phyloP scores from a whole-genome alignment of 2,113 vertebrate species.

The Cariama cristata region DNA sequence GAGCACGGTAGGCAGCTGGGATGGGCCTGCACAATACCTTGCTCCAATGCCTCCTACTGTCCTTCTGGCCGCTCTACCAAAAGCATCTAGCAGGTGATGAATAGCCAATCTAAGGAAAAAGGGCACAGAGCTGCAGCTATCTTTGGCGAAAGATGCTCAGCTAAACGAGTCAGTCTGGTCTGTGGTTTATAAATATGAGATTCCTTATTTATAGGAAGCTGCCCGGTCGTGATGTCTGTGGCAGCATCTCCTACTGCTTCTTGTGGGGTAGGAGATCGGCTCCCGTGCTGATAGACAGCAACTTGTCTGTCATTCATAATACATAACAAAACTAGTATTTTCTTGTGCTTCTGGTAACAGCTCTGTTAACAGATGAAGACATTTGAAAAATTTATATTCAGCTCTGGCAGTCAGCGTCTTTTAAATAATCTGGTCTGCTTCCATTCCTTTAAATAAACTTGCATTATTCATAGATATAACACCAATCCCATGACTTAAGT shows the following conservation, averaged over 20 bases:
- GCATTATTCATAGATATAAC: slow-evolving; percentile 61
- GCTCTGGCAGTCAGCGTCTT: slow-evolving; percentile 15
- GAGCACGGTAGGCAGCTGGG: accelerated
- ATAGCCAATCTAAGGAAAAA: not conserved
- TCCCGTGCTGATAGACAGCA: not conserved
- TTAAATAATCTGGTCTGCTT: slow-evolving; percentile 57
- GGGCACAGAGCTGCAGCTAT: not conserved
- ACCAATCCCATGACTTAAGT: slow-evolving; percentile 54
- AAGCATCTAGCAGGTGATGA: not conserved
- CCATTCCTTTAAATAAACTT: slow-evolving; percentile 58
- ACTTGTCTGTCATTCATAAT: slow-evolving; percentile 29
- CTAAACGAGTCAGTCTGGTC: not conserved
- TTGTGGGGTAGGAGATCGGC: not conserved
- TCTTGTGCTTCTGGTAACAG: slow-evolving; percentile 31
- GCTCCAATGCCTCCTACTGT: not conserved
- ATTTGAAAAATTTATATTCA: slow-evolving; percentile 49
- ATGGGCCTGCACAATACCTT: not conserved
- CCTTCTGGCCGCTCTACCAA: not conserved
- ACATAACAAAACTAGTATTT: slow-evolving; percentile 13
- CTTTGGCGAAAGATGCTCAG: not conserved
- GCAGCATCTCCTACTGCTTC: slow-evolving; percentile 14
- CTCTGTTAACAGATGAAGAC: slow-evolving; percentile 48
- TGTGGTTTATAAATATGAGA: not conserved
- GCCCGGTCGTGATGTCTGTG: not conserved
- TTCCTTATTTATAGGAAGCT: not conserved